Evolutionary conservation across 2,888 invertebrate genomes (phyloP), one percentile per base, ranked within the genome.

Genomic region (Melinaea marsaeus): DNA sequence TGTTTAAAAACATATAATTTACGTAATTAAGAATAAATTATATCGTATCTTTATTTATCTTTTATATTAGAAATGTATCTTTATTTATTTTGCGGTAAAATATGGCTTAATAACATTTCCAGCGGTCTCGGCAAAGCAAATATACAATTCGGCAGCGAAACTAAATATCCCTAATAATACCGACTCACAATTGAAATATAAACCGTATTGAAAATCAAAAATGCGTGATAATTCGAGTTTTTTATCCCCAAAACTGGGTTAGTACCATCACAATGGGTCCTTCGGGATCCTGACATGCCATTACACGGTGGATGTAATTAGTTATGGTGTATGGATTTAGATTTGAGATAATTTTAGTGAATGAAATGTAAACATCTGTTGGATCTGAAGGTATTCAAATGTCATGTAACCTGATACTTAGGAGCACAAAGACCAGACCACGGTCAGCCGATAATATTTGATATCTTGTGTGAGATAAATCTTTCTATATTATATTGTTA

Each of bases 291-390:
- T 78, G 81, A 79, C 84, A 79, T 78, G 75, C 79, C 82, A 86
- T 90, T 90, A 88, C 85, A 86, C 71, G 88, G 85, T 88, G 88
- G 89, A 89, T 90, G 86, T 90, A 89, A 90, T 90, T 90, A 90
- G 90, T 81, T 88, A 89, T 90, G 90, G 90, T 90, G 86, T 83
- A 88, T 83, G 89, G 90, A 89, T 90, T 90, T 89, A 89, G 90
- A 90, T 90, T 88, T 83, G 84, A 81, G 90, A 89, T 90, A 89
- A 90, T 87, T 85, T 85, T 84, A 79, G 77, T 88, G 86, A 89
- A 89, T 88, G 79, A 81, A 75, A 81, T 85, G 83, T 78, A 88
- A 84, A 88, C 90, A 90, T 84, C 90, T 90, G 90, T 81, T 85
- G 76, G 79, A 83, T 86, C 86, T 88, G 80, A 72, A 76, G 78